phyloP scores from a whole-genome alignment of 2,113 vertebrate species.

The Columba janthina region DNA sequence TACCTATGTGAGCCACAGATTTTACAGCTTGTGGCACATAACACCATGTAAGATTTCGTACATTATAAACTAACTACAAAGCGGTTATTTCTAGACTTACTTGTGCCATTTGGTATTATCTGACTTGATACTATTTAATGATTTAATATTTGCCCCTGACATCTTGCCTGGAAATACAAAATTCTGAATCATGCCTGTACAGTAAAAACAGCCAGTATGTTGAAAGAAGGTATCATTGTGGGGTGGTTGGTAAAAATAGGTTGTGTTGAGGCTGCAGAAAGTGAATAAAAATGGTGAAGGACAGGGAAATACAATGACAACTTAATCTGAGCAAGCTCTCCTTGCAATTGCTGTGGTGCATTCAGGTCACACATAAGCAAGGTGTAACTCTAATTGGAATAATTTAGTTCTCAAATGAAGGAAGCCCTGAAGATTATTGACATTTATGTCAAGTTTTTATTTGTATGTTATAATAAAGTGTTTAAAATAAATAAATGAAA shows the following conservation, averaged over 20 bases:
- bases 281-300: neutral
- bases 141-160: neutral
- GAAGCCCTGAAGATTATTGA: constrained; percentile 12
- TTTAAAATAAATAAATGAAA: constrained; percentile 21
- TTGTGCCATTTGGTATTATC: neutral
- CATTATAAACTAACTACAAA: neutral
- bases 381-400: neutral
- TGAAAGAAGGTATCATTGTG: neutral
- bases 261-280: neutral
- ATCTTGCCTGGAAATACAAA: neutral
- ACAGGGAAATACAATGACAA: neutral
- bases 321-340: constrained; percentile 29
- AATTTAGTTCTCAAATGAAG: constrained; percentile 18
- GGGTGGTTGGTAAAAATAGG: neutral
- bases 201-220: neutral
- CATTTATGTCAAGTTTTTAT: neutral
- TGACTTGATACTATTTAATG: neutral
- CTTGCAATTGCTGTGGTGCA: constrained; percentile 21
- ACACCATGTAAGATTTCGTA: neutral
- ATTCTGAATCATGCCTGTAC: neutral
- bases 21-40: neutral
- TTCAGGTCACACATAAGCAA: constrained; percentile 41
- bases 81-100: neutral
- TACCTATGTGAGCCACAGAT: neutral
- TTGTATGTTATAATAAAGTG: neutral